Base-by-base conservation (phyloP, 2,888 invertebrate genomes). In the Polietes domitor region DNA sequence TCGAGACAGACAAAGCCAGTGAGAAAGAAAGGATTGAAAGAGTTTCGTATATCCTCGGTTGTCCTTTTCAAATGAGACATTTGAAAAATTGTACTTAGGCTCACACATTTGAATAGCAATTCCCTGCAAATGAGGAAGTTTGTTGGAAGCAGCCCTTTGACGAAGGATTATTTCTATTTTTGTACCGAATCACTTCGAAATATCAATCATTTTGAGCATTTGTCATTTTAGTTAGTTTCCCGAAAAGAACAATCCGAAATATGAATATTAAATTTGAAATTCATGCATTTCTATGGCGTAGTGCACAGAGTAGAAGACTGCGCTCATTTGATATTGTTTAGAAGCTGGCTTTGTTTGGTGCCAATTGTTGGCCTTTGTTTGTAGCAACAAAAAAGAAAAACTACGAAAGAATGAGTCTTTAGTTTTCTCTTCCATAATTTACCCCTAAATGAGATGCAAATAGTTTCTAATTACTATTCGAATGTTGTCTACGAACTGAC, bases 61-160 rank as follows among this genome's bases (percentile, higher is more conserved):
- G 76, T 78, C 72, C 81, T 75, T 84, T 75, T 75, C 1, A 74
- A 72, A 58, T 12, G 53, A 77, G n/a, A n/a, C n/a, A 76, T 77
- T n/a, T 19, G 28, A 50, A 32, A 65, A 28, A 50, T 26, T 6
- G 19, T 43, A 21, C 32, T 68, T 24, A 50, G 28, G 26, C 24
- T 58, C 41, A 65, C 41, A 65, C 1, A 55, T 21, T 65, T 21
- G 19, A 12, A 5, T 61, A 43, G 41, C 2, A 70, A 70, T 47
- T 70, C 28, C 50, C 2, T 28, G 41, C 17, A 58, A 73, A 73
- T 21, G 53, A 41, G 72, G 84, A 81, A 80, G 78, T 72, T 41
- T 26, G 17, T 19, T n/a, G 41, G 47, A 74, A 28, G 9, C 3
- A 65, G 10, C 63, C 58, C 63, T 28, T 78, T 19, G 2, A 58